Evolutionary conservation across 1,140 invertebrate species (phyloP).

Genomic region (Aphelenchoides besseyi): DNA sequence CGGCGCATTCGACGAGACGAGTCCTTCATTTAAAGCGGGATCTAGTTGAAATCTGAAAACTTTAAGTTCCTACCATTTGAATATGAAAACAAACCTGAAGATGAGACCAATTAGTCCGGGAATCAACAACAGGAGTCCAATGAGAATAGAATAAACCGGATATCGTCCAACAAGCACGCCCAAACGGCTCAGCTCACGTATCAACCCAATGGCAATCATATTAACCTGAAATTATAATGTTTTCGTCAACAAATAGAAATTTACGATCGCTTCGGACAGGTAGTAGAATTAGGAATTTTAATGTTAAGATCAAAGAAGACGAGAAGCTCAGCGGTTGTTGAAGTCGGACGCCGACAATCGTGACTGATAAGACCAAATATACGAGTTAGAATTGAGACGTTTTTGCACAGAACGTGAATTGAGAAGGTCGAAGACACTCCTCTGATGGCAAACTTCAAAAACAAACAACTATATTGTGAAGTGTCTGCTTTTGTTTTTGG

Average conservation of each 20-base stretch:
- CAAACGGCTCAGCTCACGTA: slow-evolving; percentile 6
- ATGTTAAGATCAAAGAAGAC: slow-evolving; percentile 2
- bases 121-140: slow-evolving; percentile 11
- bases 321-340: not conserved
- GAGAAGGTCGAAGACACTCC: not conserved
- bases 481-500: not conserved
- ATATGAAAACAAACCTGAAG: not conserved
- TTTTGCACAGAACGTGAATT: not conserved
- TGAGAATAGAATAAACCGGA: slow-evolving; percentile 2
- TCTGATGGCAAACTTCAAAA: not conserved
- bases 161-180: slow-evolving; percentile 36
- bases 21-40: slow-evolving; percentile 30
- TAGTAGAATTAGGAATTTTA: not conserved
- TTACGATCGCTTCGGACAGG: not conserved
- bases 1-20: slow-evolving; percentile 33
- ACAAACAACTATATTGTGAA: not conserved
- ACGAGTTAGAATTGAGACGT: not conserved
- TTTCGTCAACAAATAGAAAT: not conserved
- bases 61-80: not conserved
- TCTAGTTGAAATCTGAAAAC: slow-evolving; percentile 25
- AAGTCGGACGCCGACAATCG: not conserved
- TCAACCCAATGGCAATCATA: slow-evolving; percentile 12
- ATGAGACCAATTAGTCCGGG: slow-evolving; percentile 23
- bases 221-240: not conserved
- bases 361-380: slow-evolving; percentile 1